Evolutionary conservation across 2,888 invertebrate genomes (phyloP), one percentile per base, ranked within the genome.

Genomic region (Piscicola geometra): DNA sequence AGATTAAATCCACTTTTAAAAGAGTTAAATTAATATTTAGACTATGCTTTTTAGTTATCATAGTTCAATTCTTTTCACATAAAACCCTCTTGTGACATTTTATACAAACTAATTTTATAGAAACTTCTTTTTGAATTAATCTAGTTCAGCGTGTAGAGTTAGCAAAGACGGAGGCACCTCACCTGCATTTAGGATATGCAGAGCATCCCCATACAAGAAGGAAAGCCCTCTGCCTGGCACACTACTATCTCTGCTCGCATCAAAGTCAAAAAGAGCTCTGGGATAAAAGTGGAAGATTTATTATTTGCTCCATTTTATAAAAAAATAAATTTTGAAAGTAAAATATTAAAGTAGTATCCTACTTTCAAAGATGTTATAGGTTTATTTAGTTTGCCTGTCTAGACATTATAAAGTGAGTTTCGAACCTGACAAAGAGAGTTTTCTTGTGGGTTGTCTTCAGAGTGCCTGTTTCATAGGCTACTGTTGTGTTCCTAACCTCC

Each of bases 151-250:
- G n/a, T n/a, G n/a, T n/a, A n/a, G n/a, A n/a, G n/a, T n/a, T n/a
- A n/a, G n/a, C n/a, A n/a, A n/a, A n/a, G n/a, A n/a, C n/a, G n/a
- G n/a, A n/a, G n/a, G 15, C 41, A 9, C 41, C 41, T 41, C 15
- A 56, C 60, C 60, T 77, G 98, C 97, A 86, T 99, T 99, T 80
- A 95, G 96, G 78, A 99, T 97, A 86, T 99, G 98, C 79, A 99
- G 88, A 80, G 99, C 96, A 86, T 99, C 98, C 70, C 99, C 99
- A 85, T 96, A 97, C 83, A 91, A 90, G 88, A 99, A 99, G 36
- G 93, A 92, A 83, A 99, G 88, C 75, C 96, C 96, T 82, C 94
- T 90, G 21, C 75, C 60, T 30, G 60, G 68, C 0, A 68, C 25
- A 56, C 69, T 56, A 30, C 75, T 70, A 56, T 75, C 75, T 32